A percentile compares a stretch with the other conserved stretches of the same genome.
Evolutionary conservation across 1,140 invertebrate species (phyloP).

Genomic region (Drosophila pachea): DNA sequence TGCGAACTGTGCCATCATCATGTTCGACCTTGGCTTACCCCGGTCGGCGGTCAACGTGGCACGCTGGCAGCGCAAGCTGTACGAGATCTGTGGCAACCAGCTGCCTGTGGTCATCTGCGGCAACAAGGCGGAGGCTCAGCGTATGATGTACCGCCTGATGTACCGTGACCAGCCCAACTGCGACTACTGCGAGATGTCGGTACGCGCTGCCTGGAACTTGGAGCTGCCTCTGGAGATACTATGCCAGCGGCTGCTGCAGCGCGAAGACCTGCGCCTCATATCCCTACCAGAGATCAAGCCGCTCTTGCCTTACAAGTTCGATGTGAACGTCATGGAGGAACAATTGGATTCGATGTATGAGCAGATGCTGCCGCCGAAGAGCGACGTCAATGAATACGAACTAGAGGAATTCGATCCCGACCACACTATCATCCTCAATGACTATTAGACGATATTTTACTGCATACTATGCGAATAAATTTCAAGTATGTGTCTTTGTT

Average conservation of each 20-base stretch:
- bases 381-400: neutral
- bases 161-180: neutral
- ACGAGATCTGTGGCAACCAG: slow-evolving; percentile 18
- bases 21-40: slow-evolving; percentile 30
- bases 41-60: slow-evolving; percentile 12
- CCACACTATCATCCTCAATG: neutral
- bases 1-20: slow-evolving; percentile 32
- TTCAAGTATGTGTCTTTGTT: too few relatives aligned
- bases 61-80: slow-evolving; percentile 9
- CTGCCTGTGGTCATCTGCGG: slow-evolving; percentile 32
- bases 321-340: neutral
- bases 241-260: slow-evolving; percentile 14
- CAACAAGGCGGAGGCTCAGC: slow-evolving; percentile 34
- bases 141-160: slow-evolving; percentile 5
- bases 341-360: slow-evolving; percentile 12
- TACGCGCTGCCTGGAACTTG: slow-evolving; percentile 25
- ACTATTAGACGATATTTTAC: neutral
- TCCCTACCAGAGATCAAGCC: slow-evolving; percentile 10
- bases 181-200: slow-evolving; percentile 33
- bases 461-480: neutral
- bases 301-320: neutral
- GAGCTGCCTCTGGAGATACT: slow-evolving; percentile 17
- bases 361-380: slow-evolving; percentile 1
- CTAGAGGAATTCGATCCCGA: neutral
- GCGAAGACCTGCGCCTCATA: slow-evolving; percentile 7